Evolutionary conservation across 2,797 vertebrate species (phyloP).

Genomic region (Arrhamphus sclerolepis): DNA sequence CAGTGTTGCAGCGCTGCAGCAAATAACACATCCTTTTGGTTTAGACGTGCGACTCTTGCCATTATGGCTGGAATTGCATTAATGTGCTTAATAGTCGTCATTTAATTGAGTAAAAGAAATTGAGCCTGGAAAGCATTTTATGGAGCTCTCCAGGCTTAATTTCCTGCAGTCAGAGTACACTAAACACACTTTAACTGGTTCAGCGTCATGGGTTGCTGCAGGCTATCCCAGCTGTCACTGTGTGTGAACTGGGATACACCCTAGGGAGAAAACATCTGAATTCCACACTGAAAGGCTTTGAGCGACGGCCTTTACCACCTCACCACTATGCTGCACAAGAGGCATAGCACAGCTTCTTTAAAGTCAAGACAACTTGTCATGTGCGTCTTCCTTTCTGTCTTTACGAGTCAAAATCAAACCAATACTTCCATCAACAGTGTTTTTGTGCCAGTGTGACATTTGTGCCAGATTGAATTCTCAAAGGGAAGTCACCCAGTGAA

Average conservation of each 20-base stretch:
- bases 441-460: conserved; percentile 4
- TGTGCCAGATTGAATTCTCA: not conserved
- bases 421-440: not conserved
- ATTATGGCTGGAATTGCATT: no score
- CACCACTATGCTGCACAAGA: no score
- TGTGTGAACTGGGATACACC: not conserved
- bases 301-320: no score
- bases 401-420: conserved; percentile 10
- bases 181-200: not conserved
- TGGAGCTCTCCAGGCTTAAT: no score
- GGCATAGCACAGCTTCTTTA: not conserved
- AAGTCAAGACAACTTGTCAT: not conserved
- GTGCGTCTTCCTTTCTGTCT: conserved; percentile 1
- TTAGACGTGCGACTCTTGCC: no score
- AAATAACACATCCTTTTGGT: no score
- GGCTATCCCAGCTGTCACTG: not conserved
- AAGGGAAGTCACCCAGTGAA: not conserved
- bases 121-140: no score
- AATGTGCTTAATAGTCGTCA: no score
- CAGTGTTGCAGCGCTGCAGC: no score
- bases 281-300: no score
- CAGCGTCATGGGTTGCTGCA: not conserved
- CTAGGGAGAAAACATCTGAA: not conserved
- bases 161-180: no score
- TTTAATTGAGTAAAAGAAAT: no score